phyloP scores from a whole-genome alignment of 2,888 invertebrate species.

The Lomographa bimaculata region DNA sequence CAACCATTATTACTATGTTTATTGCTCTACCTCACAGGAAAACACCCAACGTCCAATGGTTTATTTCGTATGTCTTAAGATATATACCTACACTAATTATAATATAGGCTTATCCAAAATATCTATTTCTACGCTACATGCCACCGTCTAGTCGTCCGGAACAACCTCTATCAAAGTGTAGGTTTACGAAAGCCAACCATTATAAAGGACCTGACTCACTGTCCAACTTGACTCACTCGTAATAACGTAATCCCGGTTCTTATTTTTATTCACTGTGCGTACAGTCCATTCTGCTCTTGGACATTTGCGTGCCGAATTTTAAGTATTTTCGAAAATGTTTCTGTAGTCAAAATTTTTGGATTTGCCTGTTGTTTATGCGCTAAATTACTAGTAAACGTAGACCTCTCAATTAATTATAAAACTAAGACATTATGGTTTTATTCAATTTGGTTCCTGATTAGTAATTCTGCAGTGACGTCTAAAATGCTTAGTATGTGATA shows the following conservation, averaged over 20 bases:
- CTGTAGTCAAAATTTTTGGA: neutral
- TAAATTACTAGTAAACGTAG: neutral
- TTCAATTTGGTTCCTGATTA: neutral
- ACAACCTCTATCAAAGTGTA: too few species aligned
- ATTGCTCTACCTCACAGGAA: too few species aligned
- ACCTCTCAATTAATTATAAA: neutral
- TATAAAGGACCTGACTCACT: slow-evolving; percentile 27
- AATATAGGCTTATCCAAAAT: too few species aligned
- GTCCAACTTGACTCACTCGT: slow-evolving; percentile 18
- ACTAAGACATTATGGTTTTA: neutral
- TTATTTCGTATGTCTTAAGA: too few species aligned
- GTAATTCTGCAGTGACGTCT: neutral
- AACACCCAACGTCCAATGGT: too few species aligned
- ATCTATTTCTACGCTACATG: too few species aligned
- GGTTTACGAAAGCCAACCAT: slow-evolving; percentile 15
- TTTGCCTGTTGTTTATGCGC: neutral
- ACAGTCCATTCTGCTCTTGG: slow-evolving; percentile 27
- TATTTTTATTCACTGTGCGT: slow-evolving; percentile 22
- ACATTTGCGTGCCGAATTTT: slow-evolving; percentile 35
- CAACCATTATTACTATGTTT: too few species aligned
- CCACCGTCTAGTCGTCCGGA: too few species aligned
- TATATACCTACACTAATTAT: too few species aligned
- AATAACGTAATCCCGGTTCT: slow-evolving; percentile 20
- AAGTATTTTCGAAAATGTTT: slow-evolving; percentile 34
- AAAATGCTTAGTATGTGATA: slow-evolving; percentile 16